Conservation (phyloP, 2,113 vertebrate species). For the Brevimyrus niger region DNA sequence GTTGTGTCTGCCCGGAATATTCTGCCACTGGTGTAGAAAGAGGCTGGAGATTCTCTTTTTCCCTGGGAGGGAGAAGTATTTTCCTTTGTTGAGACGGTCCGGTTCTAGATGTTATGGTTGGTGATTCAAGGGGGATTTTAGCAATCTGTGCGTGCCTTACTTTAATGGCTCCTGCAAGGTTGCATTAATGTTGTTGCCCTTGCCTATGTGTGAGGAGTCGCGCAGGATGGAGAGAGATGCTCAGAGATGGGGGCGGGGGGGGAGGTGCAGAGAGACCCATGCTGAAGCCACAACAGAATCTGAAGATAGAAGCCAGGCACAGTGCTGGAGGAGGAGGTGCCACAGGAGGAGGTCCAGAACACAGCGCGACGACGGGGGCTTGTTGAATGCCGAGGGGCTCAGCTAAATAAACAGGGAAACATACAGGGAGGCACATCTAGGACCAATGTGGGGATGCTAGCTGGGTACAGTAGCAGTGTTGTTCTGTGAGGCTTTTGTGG, state of each 20-base stretch:
- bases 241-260: constrained; percentile 13
- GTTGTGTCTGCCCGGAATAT: background rate
- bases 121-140: background rate
- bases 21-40: background rate
- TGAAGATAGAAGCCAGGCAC: constrained; percentile 42
- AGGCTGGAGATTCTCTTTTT: background rate
- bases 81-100: background rate
- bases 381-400: constrained; percentile 3
- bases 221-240: constrained; percentile 5
- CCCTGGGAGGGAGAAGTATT: background rate
- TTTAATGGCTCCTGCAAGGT: constrained; percentile 10
- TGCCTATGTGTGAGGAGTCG: constrained; percentile 21
- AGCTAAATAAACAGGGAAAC: constrained; percentile 10
- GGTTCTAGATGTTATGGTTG: background rate
- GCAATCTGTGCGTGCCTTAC: background rate
- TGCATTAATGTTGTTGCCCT: constrained; percentile 27
- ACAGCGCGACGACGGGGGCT: background rate
- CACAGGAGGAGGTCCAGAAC: constrained; percentile 22
- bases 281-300: constrained; percentile 48
- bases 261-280: constrained; percentile 29
- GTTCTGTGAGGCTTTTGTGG: background rate
- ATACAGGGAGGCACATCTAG: background rate
- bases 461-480: background rate
- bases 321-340: constrained; percentile 34
- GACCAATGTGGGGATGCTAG: background rate